Evolutionary conservation across 2,113 vertebrate genomes (phyloP), one percentile per base, ranked within the genome.

Genomic region (Bothrops jararaca): DNA sequence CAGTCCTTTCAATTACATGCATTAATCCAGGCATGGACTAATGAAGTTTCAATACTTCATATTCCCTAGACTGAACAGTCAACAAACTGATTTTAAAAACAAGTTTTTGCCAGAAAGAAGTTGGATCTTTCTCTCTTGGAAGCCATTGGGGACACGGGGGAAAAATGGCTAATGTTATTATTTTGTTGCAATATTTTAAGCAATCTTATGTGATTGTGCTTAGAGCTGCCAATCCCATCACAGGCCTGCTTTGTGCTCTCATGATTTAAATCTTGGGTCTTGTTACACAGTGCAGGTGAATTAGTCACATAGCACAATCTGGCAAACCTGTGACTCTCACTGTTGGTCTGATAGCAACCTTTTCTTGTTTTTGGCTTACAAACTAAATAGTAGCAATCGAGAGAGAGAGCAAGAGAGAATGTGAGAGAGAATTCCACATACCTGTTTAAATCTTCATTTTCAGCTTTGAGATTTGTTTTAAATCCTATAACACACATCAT

Each of bases 391-490:
- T 48, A 69, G 6, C 10, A 29, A 64, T 64, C 42, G 18, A 18
- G 42, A 42, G 42, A 9, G 57, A 24, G 24, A 3, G 9, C 4
- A 1, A 34, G 54, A 13, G 22, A 26, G 23, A 15, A 39, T 7
- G 26, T 6, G 48, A 5, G 9, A 2, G 29, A 11, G 1, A 1
- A 85, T 54, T 10, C 42, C 80, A 88, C 10, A 69, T 88, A 8
- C 15, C 34, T 88, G 34, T 5, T 88, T 64, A 2, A 58, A 86
- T 85, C 86, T 52, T 26, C 23, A 22, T 50, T 26, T 85, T 80
- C 69, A 74, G 13, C 29, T 42, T 92, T 42, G 69, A 60, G 23
- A 92, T 45, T 89, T 89, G 56, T 93, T 86, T 92, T 94, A 94
- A 1, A 22, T 93, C 86, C 85, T 26, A 2, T 58, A 91, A 74